Conservation (phyloP, 2,888 invertebrate genomes). For the Gnatocerus cornutus region DNA sequence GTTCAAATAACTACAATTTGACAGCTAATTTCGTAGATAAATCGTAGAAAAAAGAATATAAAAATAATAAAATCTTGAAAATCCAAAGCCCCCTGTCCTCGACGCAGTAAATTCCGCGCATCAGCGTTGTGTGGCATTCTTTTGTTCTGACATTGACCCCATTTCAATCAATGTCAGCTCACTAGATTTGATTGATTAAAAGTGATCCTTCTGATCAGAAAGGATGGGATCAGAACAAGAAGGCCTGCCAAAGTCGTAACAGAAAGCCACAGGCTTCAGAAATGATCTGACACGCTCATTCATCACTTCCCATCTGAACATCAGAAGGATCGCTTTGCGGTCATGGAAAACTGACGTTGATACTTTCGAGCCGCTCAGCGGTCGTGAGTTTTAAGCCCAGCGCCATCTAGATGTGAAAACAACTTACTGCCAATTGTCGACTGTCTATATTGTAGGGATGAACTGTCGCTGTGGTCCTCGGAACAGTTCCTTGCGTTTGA, state of each 20-base stretch:
- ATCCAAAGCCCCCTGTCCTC: too few species aligned
- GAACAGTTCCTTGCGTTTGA: slow-evolving; percentile 65
- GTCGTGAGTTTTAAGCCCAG: slow-evolving; percentile 29
- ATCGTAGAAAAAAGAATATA: too few species aligned
- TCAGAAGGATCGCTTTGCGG: slow-evolving; percentile 59
- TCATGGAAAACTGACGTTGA: neutral
- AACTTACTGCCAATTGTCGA: slow-evolving; percentile 65
- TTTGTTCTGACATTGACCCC: too few species aligned
- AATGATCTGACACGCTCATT: slow-evolving; percentile 56
- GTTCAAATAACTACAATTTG: too few species aligned
- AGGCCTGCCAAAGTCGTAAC: slow-evolving; percentile 61
- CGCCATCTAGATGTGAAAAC: slow-evolving; percentile 50
- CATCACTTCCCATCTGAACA: slow-evolving; percentile 62
- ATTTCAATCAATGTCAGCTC: too few species aligned
- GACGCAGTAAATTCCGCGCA: too few species aligned
- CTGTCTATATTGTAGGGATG: slow-evolving; percentile 68
- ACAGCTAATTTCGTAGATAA: too few species aligned
- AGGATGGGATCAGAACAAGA: slow-evolving; percentile 59
- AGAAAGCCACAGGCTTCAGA: slow-evolving; percentile 60
- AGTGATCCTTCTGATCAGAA: slow-evolving; percentile 43
- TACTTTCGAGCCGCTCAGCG: neutral
- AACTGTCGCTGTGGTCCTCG: slow-evolving; percentile 66
- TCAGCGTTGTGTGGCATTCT: too few species aligned
- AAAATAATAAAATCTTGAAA: too few species aligned
- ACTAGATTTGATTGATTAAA: too few species aligned